Conservation (phyloP, 1,140 invertebrate genomes). For the Lepidostoma basale region DNA sequence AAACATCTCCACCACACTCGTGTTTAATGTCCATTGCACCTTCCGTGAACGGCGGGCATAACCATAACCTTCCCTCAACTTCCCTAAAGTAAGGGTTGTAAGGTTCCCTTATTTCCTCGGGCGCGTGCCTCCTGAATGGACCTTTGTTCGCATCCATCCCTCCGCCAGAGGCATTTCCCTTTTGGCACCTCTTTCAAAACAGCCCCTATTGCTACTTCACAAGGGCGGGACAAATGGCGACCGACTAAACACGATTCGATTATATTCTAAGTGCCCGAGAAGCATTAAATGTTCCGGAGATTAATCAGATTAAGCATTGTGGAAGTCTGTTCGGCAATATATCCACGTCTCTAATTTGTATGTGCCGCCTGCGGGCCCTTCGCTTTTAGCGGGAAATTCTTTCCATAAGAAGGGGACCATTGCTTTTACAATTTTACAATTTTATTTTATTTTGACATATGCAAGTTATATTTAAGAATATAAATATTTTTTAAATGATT, state of each 20-base stretch:
- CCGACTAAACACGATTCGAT: slow-evolving; percentile 18
- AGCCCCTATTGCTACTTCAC: background rate
- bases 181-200: slow-evolving; percentile 2
- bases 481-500: too few relatives aligned
- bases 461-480: too few relatives aligned
- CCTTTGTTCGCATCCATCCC: slow-evolving; percentile 33
- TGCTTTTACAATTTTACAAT: too few relatives aligned
- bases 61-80: slow-evolving; percentile 34
- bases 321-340: background rate
- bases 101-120: background rate
- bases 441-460: too few relatives aligned
- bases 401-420: too few relatives aligned
- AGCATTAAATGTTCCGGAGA: slow-evolving; percentile 24
- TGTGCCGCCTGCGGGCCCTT: too few relatives aligned
- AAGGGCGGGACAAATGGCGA: slow-evolving; percentile 22
- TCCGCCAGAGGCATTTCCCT: slow-evolving; percentile 25
- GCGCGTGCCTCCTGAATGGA: slow-evolving; percentile 22
- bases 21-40: background rate
- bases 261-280: slow-evolving; percentile 26
- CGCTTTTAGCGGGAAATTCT: too few relatives aligned
- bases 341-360: too few relatives aligned
- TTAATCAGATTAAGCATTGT: slow-evolving; percentile 31
- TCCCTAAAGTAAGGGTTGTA: slow-evolving; percentile 1
- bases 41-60: background rate
- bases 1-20: too few relatives aligned